Evolutionary conservation across 2,113 vertebrate species (phyloP), one percentile per base, ranked within the genome.

Genomic region (Elanus axillaris): DNA sequence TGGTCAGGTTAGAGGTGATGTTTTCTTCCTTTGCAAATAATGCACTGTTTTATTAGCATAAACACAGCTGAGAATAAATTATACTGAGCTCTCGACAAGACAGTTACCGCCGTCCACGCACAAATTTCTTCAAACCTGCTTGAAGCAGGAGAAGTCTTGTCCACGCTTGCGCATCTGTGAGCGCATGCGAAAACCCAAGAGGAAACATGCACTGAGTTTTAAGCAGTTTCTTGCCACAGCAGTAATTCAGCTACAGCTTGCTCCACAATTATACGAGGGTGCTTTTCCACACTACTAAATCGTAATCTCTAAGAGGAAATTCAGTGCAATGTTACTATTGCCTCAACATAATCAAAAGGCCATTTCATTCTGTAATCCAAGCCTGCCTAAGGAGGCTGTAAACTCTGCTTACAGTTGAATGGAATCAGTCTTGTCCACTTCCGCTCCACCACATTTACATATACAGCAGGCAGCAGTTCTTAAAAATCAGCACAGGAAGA

Each of bases 1-100:
- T 56, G 64, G 14, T 88, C 92, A 74, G 73, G 88, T 58, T 83
- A 78, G 71, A 90, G 86, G 88, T 74, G 88, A 90, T 17, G 60
- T 58, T 92, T 63, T 69, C 79, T 53, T 92, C 82, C 75, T 45
- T 26, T 48, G 80, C 38, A 78, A 82, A 83, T 42, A 79, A 73
- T 0, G 27, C 9, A 4, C 62, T 34, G 40, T 9, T 92, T 52
- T 80, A 45, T 53, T 32, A 79, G 66, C 31, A 56, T 38, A 88
- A 86, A 69, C 68, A 64, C 58, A 32, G 87, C 59, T 47, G 13
- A 68, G 59, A 60, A 50, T 18, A 87, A 81, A 38, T 1, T 26
- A 94, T 40, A 42, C 59, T 48, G 43, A 7, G 64, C 69, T 66
- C 78, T 25, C n/a, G 47, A 93, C 74, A 38, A 72, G 62, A 45